Evolutionary conservation across 2,888 invertebrate genomes (phyloP), one percentile per base, ranked within the genome.

Genomic region (Pinctada fucata): DNA sequence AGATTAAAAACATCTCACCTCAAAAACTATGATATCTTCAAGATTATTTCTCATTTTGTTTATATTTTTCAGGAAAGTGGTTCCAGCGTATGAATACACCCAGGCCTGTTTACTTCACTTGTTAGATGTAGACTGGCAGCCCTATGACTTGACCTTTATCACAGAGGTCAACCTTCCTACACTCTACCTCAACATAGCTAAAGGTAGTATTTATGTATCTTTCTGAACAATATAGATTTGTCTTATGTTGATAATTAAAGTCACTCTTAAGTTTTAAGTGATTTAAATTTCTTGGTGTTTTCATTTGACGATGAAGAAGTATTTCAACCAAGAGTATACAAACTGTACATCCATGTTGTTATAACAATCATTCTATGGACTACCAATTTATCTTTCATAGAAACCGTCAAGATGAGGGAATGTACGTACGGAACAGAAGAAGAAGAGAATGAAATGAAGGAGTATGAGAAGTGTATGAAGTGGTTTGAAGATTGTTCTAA

Each of bases 51-150:
- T 31, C 31, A 31, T 31, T 58, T 58, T 58, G 58, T 72, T 63
- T 64, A 50, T 68, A 31, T 48, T 63, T 84, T 83, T 49, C 82
- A 89, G 88, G 75, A 85, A 81, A 66, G 79, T 86, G 47, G 82
- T 85, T 49, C 80, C 88, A 63, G 90, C 90, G 13, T 91, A 89
- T 84, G 90, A 91, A 82, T 90, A 87, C 78, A 84, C 91, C 10
- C 89, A 90, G 75, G 85, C 88, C 48, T 88, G 88, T 81, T 80
- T 90, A 13, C 84, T 92, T 16, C 92, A 92, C 81, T 81, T 91
- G 0, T 82, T 92, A 72, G 91, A 91, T 80, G 86, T 90, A 31
- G 86, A 90, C 77, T 91, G 91, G 92, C 91, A 91, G 90, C 88
- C 88, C 2, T 91, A 90, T 84, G 92, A 92, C 81, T 80, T 91